phyloP scores from a whole-genome alignment of 2,113 vertebrate genomes.

The Lichenostomus cassidix region DNA sequence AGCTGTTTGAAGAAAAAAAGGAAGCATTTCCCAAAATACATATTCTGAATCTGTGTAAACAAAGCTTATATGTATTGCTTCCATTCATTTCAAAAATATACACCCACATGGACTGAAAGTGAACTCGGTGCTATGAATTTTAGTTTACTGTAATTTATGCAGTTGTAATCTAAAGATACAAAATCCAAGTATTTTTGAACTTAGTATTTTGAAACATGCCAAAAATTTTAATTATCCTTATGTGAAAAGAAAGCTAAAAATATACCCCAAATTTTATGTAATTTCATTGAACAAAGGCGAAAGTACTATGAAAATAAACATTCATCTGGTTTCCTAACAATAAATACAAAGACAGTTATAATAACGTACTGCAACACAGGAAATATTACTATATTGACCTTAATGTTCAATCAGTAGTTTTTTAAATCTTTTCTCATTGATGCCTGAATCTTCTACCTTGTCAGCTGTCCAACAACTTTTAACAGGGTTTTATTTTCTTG shows the following conservation, averaged over 20 bases:
- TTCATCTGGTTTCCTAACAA: conserved; percentile 74
- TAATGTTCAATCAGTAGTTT: conserved; percentile 82
- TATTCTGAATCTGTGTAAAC: conserved; percentile 75
- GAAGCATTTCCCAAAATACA: conserved; percentile 53
- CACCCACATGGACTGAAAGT: conserved; percentile 51
- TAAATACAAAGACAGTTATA: conserved; percentile 80
- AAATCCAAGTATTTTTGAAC: conserved; percentile 9
- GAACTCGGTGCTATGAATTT: conserved; percentile 37
- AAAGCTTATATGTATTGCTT: conserved; percentile 63
- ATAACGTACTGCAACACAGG: conserved; percentile 70
- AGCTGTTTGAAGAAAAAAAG: conserved; percentile 49
- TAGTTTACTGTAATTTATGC: neutral
- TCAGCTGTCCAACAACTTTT: conserved; percentile 98
- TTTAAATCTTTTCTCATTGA: conserved; percentile 62
- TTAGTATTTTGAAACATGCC: neutral
- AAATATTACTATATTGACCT: conserved; percentile 67
- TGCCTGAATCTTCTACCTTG: conserved; percentile 87
- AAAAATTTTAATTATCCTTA: conserved; percentile 27
- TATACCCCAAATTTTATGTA: conserved; percentile 25
- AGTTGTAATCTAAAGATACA: conserved; percentile 51
- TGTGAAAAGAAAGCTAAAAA: conserved; percentile 39
- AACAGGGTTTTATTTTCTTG: conserved; percentile 99
- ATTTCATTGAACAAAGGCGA: conserved; percentile 59
- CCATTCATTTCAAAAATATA: conserved; percentile 53
- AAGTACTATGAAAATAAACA: conserved; percentile 74